Evolutionary conservation across 53 echinoderm and acorn worm species (phyloP).

Genomic region (Arbacia lixula): DNA sequence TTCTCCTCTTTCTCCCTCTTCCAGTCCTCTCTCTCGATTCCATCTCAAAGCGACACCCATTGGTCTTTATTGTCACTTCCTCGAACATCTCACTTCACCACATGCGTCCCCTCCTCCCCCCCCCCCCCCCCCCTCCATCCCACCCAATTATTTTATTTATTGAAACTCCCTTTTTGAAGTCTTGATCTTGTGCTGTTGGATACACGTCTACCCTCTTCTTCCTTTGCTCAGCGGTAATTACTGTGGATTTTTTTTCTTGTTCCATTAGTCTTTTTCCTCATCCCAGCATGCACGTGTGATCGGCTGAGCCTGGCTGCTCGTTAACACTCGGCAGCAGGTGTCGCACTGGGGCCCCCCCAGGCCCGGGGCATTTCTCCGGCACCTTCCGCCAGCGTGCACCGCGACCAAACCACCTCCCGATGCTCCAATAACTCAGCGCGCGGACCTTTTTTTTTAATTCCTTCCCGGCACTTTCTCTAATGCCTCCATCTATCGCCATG

Average conservation of each 20-base stretch:
- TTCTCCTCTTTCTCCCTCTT: too few relatives aligned
- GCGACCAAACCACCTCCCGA: conserved; percentile 2
- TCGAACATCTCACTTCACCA: too few relatives aligned
- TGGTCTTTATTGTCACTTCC: too few relatives aligned
- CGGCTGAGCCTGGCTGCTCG: background rate
- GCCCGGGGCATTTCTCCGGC: conserved; percentile 21
- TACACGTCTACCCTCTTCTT: background rate
- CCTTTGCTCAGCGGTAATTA: background rate
- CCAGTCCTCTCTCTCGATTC: too few relatives aligned
- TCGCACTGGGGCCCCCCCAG: background rate
- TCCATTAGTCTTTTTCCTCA: too few relatives aligned
- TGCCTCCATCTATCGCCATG: conserved; percentile 42
- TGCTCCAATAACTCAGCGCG: conserved; percentile 23
- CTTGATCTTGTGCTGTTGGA: too few relatives aligned
- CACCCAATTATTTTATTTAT: background rate
- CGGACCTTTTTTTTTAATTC: conserved; percentile 14
- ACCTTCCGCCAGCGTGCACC: conserved; percentile 1
- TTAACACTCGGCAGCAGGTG: conserved; percentile 30
- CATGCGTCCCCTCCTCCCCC: too few relatives aligned
- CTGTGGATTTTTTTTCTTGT: too few relatives aligned
- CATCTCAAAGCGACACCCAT: too few relatives aligned
- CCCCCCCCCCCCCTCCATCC: too few relatives aligned
- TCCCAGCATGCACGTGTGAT: too few relatives aligned
- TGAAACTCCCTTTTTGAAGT: too few relatives aligned
- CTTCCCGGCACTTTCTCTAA: conserved; percentile 18